Evolutionary conservation across 2,113 vertebrate genomes (phyloP).

Genomic region (Grallaria varia): DNA sequence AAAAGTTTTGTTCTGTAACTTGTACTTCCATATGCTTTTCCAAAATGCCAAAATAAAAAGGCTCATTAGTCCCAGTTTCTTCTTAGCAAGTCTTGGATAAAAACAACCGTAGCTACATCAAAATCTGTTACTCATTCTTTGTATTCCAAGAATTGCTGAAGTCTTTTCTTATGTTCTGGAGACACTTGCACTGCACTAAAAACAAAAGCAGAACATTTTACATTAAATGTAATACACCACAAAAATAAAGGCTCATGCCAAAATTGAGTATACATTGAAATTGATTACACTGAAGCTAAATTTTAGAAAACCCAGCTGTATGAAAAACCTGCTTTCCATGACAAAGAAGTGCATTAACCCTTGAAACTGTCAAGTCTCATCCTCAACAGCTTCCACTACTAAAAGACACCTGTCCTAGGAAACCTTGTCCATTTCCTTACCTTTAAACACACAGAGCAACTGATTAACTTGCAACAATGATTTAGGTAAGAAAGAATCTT

Average conservation of each 20-base stretch:
- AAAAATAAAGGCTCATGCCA: conserved; percentile 54
- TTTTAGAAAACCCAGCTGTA: not conserved
- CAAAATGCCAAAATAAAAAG: conserved; percentile 67
- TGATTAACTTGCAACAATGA: not conserved
- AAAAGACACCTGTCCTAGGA: not conserved
- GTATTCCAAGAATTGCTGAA: conserved; percentile 95
- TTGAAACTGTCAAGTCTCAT: not conserved
- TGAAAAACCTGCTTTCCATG: not conserved
- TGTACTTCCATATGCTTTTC: conserved; percentile 58
- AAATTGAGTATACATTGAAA: conserved; percentile 48
- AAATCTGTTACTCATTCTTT: conserved; percentile 83
- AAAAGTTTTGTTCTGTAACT: conserved; percentile 62
- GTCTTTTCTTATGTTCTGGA: conserved; percentile 90
- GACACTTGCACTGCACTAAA: conserved; percentile 90
- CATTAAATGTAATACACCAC: conserved; percentile 48
- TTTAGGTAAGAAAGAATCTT: not conserved
- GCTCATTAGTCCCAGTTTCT: conserved; percentile 67
- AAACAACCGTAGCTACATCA: conserved; percentile 41
- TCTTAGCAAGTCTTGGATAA: conserved; percentile 57
- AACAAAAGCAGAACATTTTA: conserved; percentile 70
- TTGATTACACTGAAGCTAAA: not conserved
- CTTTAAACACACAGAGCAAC: not conserved
- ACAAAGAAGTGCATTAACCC: not conserved
- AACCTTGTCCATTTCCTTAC: not conserved
- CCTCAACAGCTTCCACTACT: not conserved